Evolutionary conservation across 2,113 vertebrate species (phyloP), one percentile per base, ranked within the genome.

Genomic region (Macaca nemestrina): DNA sequence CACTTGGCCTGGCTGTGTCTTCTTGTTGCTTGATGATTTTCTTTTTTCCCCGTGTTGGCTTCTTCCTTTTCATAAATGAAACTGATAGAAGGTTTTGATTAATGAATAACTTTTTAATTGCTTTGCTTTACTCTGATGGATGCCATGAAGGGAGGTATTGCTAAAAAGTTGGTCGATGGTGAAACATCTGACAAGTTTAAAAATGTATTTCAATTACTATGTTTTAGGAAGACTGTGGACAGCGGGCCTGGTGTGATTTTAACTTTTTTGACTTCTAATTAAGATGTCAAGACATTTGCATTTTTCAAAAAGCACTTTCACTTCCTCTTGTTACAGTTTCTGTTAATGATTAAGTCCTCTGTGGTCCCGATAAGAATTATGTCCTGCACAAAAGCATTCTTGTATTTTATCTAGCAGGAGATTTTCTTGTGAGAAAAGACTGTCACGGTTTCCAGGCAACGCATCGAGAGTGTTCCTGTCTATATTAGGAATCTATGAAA

Each of bases 21-120:
- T 94, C 38, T 84, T 95, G 94, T 61, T 81, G 64, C 61, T 75
- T 75, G 23, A 55, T 12, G 52, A 3, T 43, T 75, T 68, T 43
- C 88, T 35, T 90, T 80, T 16, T 57, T 78, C 45, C 16, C n/a
- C 25, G 40, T 43, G 10, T 45, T 68, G 32, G 9, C 43, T 17
- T n/a, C 80, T 94, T 86, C n/a, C 88, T 70, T 91, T 93, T 89
- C 79, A 96, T 67, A 68, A 59, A 80, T 79, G 85, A 95, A 95
- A 90, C 45, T 12, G 18, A 80, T 75, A 48, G 68, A 50, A 16
- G 52, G 16, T 52, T 96, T 91, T 89, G 68, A 83, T 90, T 84
- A 96, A 94, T 94, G 70, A 88, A 67, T 96, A 95, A 85, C 81
- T 96, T 85, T 90, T 67, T 32, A 22, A 72, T 91, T 70, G 83